Evolutionary conservation across 2,888 invertebrate genomes (phyloP).

Genomic region (Agrotis ipsilon): DNA sequence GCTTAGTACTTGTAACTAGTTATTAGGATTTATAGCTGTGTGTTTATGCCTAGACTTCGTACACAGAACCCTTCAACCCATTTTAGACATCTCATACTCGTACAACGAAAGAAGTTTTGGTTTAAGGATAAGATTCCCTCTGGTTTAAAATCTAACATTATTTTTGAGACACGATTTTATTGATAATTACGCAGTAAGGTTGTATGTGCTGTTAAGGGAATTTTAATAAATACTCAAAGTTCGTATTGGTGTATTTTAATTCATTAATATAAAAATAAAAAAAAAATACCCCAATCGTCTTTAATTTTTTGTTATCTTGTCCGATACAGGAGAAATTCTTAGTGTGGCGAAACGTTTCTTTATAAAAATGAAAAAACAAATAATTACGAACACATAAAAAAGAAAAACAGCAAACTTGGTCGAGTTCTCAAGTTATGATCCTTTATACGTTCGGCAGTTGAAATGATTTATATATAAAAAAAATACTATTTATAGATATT

Average conservation of each 20-base stretch:
- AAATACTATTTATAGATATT: background rate
- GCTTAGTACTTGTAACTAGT: constrained; percentile 40
- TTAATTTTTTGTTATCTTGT: no score
- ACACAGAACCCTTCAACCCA: constrained; percentile 34
- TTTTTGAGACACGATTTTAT: constrained; percentile 8
- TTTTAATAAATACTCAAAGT: background rate
- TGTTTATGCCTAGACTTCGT: constrained; percentile 29
- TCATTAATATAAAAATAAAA: no score
- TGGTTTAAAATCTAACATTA: constrained; percentile 16
- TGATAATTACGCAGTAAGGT: background rate
- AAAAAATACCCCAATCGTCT: no score
- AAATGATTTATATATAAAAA: background rate
- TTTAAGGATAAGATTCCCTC: constrained; percentile 24
- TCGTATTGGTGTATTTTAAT: no score
- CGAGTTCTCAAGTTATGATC: no score
- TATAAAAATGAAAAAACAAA: no score
- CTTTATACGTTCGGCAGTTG: no score
- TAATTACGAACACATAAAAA: no score
- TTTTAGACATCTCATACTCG: constrained; percentile 33
- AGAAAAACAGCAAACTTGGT: no score
- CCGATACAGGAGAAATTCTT: no score
- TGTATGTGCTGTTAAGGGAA: background rate
- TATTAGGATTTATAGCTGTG: constrained; percentile 52
- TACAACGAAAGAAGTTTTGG: constrained; percentile 47
- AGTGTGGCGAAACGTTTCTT: no score